Evolutionary conservation across 1,140 invertebrate species (phyloP), one percentile per base, ranked within the genome.

Genomic region (Drosophila sp.): DNA sequence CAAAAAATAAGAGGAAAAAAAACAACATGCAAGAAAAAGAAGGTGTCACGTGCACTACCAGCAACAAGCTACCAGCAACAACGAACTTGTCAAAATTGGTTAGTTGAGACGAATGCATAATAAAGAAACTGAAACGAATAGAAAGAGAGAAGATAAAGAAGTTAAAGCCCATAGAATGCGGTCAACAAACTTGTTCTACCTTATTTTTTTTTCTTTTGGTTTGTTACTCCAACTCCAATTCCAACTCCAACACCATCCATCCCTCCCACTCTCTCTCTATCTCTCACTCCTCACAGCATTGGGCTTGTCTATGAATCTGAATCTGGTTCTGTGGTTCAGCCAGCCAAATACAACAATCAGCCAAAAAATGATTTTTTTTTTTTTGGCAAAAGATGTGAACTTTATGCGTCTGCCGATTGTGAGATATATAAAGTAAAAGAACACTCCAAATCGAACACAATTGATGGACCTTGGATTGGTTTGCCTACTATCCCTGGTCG

Each of bases 81-180:
- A 66, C 61, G 60, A 72, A 79, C 65, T 87, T 85, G 83, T 86
- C 79, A 89, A 86, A 86, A 68, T 75, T 58, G 69, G 66, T 62
- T 66, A 44, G 77, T 69, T 58, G 83, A 79, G 68, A 82, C 76
- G 73, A 77, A 86, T 85, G 80, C 76, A 84, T 72, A 84, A 84
- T 84, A 70, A 40, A 54, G 70, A 47, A 72, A 73, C 35, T 66
- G 33, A 38, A 41, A 35, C 32, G 54, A 66, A 65, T 47, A 77
- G 50, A 67, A 11, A 38, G 71, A 58, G 66, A 44, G 40, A 38
- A 63, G 81, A 87, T 82, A 85, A 86, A 85, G 74, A 86, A 79
- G 75, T 66, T 79, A 76, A 87, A 77, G 83, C 73, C 77, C 80
- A 82, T 72, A 81, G 79, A 86, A 86, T 79, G 83, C 79, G 79